Evolutionary conservation across 2,888 invertebrate genomes (phyloP), one percentile per base, ranked within the genome.

Genomic region (Thysanoteuthis rhombus): DNA sequence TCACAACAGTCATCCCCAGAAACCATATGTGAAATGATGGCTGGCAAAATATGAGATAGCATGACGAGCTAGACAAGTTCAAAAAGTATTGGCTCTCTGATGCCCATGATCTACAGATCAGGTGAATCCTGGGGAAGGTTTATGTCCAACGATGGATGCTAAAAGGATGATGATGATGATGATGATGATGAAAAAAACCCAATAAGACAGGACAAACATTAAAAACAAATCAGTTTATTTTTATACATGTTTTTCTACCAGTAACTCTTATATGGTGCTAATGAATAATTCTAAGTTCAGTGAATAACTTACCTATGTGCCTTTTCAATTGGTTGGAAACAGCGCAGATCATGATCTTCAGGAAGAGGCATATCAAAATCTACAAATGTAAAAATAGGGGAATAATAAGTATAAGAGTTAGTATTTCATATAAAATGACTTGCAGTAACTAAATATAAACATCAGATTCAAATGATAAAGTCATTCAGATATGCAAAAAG

Each of bases 291-390:
- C 32, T 58, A 58, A 58, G 28, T n/a, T 75, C 1, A 75, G 16
- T n/a, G 75, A 75, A 93, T 38, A 28, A 93, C 94, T 94, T 94
- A 97, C 97, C 96, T 96, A 94, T 97, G 96, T 58, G 96, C 96
- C 94, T 97, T 96, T 92, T 96, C 98, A 90, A 98, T 97, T 0
- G 98, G 98, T 94, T 98, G 97, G 97, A 98, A 98, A 39, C 98
- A 98, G 96, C 98, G 98, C 93, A 98, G 97, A 96, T 98, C 98
- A 95, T 98, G 98, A 97, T 98, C 98, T 97, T 98, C 98, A 0
- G 98, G 98, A 93, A 98, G 97, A 8, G 98, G 98, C 0, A 95
- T 93, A 58, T 95, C 95, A 91, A 95, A 95, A 95, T 96, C 97
- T 97, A 94, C 28, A 95, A 93, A 93, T 19, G 90, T 96, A 94